Evolutionary conservation across 2,797 vertebrate species (phyloP).

Genomic region (Podarcis siculus): DNA sequence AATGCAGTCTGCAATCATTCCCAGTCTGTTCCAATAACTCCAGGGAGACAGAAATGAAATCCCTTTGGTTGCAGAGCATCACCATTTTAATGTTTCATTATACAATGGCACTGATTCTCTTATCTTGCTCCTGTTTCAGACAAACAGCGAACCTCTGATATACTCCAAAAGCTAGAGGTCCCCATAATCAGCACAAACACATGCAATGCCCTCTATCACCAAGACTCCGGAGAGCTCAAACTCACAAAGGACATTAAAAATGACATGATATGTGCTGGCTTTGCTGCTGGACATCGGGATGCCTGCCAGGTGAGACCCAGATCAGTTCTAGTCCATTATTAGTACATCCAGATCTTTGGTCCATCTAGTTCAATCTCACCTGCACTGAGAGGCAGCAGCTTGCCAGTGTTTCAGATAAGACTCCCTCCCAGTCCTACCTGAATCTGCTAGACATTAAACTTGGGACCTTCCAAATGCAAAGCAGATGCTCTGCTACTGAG

Average conservation of each 20-base stretch:
- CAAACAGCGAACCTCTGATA: background rate
- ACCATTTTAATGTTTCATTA: background rate
- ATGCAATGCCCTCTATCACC: conserved; percentile 63
- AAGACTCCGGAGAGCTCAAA: conserved; percentile 2
- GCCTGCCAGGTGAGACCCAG: conserved; percentile 67
- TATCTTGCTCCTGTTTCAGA: conserved; percentile 13
- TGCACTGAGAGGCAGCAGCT: too few relatives aligned
- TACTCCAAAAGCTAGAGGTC: conserved; percentile 61
- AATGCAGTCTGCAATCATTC: background rate
- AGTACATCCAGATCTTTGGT: background rate
- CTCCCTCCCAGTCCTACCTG: background rate
- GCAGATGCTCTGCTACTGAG: too few relatives aligned
- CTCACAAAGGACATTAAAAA: conserved; percentile 45
- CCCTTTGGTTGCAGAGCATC: background rate
- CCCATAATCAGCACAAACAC: conserved; percentile 45
- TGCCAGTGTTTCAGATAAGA: background rate
- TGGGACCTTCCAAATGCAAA: too few relatives aligned
- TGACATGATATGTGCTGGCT: conserved; percentile 61
- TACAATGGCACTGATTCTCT: background rate
- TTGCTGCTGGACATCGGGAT: conserved; percentile 52
- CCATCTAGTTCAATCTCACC: too few relatives aligned
- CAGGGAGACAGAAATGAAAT: background rate
- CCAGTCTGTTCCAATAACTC: background rate
- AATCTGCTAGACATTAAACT: too few relatives aligned
- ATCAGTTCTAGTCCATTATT: background rate